Conservation (phyloP, 92 coral and sea anemone genomes). For the Parazoanthus atlanticus region DNA sequence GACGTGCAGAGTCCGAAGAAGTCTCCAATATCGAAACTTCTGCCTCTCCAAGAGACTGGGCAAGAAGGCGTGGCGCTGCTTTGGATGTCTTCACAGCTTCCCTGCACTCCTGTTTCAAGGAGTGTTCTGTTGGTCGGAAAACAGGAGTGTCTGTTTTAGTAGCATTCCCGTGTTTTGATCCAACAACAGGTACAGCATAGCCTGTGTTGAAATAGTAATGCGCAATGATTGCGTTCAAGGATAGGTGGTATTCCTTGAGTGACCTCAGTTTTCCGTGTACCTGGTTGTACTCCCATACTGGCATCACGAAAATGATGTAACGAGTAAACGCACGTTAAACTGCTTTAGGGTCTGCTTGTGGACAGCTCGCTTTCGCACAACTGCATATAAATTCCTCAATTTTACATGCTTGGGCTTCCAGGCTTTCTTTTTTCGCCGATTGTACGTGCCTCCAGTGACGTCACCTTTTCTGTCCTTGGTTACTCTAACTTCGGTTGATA, state of each 20-base stretch:
- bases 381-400: slow-evolving; percentile 27
- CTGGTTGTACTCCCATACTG: slow-evolving; percentile 52
- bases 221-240: slow-evolving; percentile 24
- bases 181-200: slow-evolving; percentile 29
- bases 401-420: slow-evolving; percentile 47
- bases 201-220: slow-evolving; percentile 58
- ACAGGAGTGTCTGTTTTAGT: slow-evolving; percentile 24
- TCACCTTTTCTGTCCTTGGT: slow-evolving; percentile 39
- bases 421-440: slow-evolving; percentile 2
- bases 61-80: slow-evolving; percentile 53
- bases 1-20: slow-evolving; percentile 27
- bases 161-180: slow-evolving; percentile 28
- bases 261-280: slow-evolving; percentile 47
- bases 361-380: slow-evolving; percentile 39
- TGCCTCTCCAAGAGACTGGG: slow-evolving; percentile 38
- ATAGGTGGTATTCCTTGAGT: slow-evolving; percentile 25
- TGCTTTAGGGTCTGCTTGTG: slow-evolving; percentile 22
- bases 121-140: slow-evolving; percentile 28
- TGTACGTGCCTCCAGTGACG: slow-evolving; percentile 44
- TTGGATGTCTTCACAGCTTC: slow-evolving; percentile 39
- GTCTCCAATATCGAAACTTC: slow-evolving; percentile 23
- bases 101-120: slow-evolving; percentile 42
- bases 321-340: slow-evolving; percentile 32
- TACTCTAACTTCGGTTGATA: slow-evolving; percentile 46
- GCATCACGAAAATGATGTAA: slow-evolving; percentile 46